Evolutionary conservation across 2,113 vertebrate species (phyloP), one percentile per base, ranked within the genome.

Genomic region (Apaloderma vittatum): DNA sequence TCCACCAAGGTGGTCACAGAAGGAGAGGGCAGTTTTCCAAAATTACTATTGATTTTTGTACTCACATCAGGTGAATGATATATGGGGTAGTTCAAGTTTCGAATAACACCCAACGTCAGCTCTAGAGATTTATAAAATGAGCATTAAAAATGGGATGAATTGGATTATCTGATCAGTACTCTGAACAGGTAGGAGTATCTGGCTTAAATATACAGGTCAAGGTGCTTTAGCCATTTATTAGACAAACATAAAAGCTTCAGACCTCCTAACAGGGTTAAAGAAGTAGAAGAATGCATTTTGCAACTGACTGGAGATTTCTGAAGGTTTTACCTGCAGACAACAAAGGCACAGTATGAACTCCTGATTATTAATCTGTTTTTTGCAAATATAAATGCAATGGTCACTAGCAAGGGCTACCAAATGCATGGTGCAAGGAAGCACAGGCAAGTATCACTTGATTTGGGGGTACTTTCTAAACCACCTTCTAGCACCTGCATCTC

Each of bases 1-100:
- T 97, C 79, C 73, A 94, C 71, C 86, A 91, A 80, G 91, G 66
- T 84, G 89, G 82, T 88, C 86, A 94, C 65, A 94, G 46, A 86
- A 91, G 82, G 65, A 87, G 94, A 95, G 90, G 71, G 52, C 82
- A 66, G 54, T 95, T 86, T 88, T 83, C 86, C 86, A 94, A 92
- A 71, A 86, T 77, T 43, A 57, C 29, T 95, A 97, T 86, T 86
- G 86, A 92, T 57, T 72, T 84, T 95, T 92, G 40, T 54, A 72
- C 82, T 90, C 46, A 66, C 20, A 71, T 62, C 86, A 93, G 46
- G 70, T 61, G 62, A 92, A 91, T 76, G 90, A 88, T 88, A 79
- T 16, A 63, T 43, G 21, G 78, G 29, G 15, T 23, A 84, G 78
- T 91, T 93, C 81, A 82, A 48, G 21, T 72, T 80, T 84, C 18